Percentiles rank a stretch among this genome's conserved stretches.
Evolutionary conservation across 2,113 vertebrate genomes (phyloP).

Genomic region (Cyanistes caeruleus): DNA sequence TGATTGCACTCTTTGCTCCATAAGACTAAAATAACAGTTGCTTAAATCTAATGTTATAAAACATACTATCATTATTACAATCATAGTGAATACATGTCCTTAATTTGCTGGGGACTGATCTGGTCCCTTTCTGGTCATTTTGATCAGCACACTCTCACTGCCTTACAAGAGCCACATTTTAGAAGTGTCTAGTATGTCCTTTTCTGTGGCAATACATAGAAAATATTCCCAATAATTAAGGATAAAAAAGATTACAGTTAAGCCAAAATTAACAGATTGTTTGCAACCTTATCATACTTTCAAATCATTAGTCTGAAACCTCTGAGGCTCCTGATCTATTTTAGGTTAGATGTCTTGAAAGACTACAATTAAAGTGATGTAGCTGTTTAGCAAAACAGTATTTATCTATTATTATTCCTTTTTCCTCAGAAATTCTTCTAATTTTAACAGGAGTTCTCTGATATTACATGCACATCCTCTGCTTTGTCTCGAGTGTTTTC

Average conservation of each 20-base stretch:
- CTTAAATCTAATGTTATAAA: background rate
- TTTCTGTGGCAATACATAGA: background rate
- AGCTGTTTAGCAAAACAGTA: background rate
- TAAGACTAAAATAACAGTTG: conserved; percentile 21
- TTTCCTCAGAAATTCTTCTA: background rate
- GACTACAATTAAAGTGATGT: background rate
- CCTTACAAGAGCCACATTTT: background rate
- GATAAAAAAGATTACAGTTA: background rate
- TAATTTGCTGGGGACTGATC: background rate
- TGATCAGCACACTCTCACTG: background rate
- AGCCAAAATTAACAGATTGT: background rate
- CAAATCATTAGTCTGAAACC: background rate
- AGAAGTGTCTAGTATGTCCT: background rate
- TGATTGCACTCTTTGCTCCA: background rate
- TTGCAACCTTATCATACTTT: background rate
- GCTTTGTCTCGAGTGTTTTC: background rate
- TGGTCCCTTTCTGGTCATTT: conserved; percentile 9
- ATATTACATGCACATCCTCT: background rate
- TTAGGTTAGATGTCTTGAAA: background rate
- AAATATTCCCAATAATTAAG: background rate
- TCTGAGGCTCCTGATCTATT: background rate
- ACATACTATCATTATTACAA: background rate
- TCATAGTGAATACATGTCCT: background rate
- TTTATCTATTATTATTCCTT: background rate
- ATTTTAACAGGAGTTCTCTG: background rate